These are phyloP conservation scores for Clarias macrocephalus DNA, from an alignment of 2,113 vertebrate species.

Conservation along the genomic window DNA sequence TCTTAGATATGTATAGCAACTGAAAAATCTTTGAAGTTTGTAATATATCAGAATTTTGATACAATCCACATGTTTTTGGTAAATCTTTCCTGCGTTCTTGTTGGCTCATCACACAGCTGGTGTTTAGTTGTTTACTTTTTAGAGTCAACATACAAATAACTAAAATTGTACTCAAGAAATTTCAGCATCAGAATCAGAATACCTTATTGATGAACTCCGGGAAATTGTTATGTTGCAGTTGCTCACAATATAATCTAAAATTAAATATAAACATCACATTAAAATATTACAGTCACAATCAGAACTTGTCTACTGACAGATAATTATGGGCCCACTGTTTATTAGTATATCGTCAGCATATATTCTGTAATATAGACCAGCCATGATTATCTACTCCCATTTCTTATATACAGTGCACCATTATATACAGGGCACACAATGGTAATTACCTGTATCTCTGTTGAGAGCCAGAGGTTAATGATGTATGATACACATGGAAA, in stretches of 20 bases:
- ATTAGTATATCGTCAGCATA: background rate
- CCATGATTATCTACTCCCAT: background rate
- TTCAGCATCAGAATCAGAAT: no score
- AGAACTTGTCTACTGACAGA: no score
- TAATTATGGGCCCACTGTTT: background rate
- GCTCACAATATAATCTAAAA: no score
- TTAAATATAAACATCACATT: no score
- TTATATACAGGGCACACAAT: background rate
- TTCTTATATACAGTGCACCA: background rate
- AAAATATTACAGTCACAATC: no score
- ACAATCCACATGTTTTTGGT: background rate
- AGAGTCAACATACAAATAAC: background rate
- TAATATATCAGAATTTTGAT: background rate
- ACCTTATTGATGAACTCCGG: no score
- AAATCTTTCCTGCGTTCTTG: background rate
- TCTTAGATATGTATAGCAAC: background rate
- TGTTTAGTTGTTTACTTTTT: background rate
- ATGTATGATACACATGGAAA: background rate
- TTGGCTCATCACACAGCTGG: background rate
- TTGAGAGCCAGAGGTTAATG: background rate
- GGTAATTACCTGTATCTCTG: background rate
- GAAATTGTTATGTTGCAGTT: no score
- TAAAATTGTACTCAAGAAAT: background rate
- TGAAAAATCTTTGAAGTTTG: background rate
- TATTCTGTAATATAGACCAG: slow-evolving; percentile 1